These are phyloP conservation scores for Agonum fuliginosum DNA, from an alignment of 2,888 invertebrate species.

Conservation along the genomic window DNA sequence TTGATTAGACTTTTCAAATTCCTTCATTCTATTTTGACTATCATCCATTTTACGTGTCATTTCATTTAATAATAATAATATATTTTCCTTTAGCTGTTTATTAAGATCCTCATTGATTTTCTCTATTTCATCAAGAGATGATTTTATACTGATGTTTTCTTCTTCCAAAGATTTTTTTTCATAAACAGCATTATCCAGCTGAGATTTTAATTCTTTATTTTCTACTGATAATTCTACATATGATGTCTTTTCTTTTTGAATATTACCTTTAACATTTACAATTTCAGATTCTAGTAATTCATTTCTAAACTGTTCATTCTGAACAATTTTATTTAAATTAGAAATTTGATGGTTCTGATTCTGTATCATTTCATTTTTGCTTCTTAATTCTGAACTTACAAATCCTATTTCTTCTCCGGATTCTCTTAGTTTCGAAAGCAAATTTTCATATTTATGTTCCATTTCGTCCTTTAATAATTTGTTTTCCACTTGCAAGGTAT, in stretches of 20 bases:
- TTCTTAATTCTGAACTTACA: conserved; percentile 26
- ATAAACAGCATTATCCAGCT: not conserved
- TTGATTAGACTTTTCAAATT: conserved; percentile 66
- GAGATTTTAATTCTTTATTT: conserved; percentile 19
- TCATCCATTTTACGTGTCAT: not conserved
- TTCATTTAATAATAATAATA: no score
- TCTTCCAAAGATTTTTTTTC: conserved; percentile 18
- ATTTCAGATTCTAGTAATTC: not conserved
- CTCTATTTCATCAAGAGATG: conserved; percentile 2
- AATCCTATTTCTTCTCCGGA: conserved; percentile 14
- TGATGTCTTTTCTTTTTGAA: conserved; percentile 1
- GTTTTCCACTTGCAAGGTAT: conserved; percentile 38
- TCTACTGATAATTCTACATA: not conserved
- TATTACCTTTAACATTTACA: not conserved
- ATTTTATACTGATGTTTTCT: conserved; percentile 32
- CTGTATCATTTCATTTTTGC: conserved; percentile 34
- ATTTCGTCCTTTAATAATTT: conserved; percentile 30
- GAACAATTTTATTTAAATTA: conserved; percentile 4
- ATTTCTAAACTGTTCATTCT: conserved; percentile 14
- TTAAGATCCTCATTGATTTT: conserved; percentile 29
- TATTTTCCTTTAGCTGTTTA: not conserved
- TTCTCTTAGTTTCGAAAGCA: conserved; percentile 20
- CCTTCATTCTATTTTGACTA: conserved; percentile 68
- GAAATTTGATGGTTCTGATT: conserved; percentile 20
- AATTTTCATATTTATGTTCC: conserved; percentile 13